Base-by-base conservation (phyloP, 1,140 invertebrate genomes). In the Drosophila nebulosa region DNA sequence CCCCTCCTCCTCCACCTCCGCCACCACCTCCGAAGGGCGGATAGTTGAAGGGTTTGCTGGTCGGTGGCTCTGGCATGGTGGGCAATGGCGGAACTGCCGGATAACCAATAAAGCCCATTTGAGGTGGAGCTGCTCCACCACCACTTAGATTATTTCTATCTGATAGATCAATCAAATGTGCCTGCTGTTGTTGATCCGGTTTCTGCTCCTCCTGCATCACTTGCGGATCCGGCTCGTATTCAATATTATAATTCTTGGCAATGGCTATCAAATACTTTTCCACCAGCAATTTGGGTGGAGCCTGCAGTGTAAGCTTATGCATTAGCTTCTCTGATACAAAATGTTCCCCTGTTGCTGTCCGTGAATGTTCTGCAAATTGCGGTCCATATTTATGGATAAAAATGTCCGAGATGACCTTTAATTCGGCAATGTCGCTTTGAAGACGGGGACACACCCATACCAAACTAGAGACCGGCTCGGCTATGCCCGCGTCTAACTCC, bases 221-320 rank as follows among this genome's bases (percentile, higher is more conserved):
- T 92, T 97, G 95, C 73, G 96, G 96, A 94, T 99, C 98, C 14
- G 98, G 97, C 74, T 96, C 96, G 92, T 99, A 99, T 51, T 95
- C 94, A 51, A 99, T 94, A 91, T 97, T 96, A 86, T 98, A 98
- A 91, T 96, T 97, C 90, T 97, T 99, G 3, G 98, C 97, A 77
- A 99, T 99, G 93, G 99, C 98, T 79, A 98, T 96, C 18, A 98
- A 92, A 92, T 98, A 99, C 86, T 97, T 97, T 91, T 99, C 99
- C 50, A 99, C 97, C 7, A 99, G 92, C 60, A 99, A 92, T 91
- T 99, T 99, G 0, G 98, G 97, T 2, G 99, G 99, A 42, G 98
- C 97, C 85, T 99, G 97, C 2, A 99, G 95, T 36, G 97, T 96
- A 91, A 99, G 93, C 93, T 99, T 99, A 85, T 99, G 97, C 91